Conservation (phyloP, 2,113 vertebrate species). For the Copsychus sechellarum region DNA sequence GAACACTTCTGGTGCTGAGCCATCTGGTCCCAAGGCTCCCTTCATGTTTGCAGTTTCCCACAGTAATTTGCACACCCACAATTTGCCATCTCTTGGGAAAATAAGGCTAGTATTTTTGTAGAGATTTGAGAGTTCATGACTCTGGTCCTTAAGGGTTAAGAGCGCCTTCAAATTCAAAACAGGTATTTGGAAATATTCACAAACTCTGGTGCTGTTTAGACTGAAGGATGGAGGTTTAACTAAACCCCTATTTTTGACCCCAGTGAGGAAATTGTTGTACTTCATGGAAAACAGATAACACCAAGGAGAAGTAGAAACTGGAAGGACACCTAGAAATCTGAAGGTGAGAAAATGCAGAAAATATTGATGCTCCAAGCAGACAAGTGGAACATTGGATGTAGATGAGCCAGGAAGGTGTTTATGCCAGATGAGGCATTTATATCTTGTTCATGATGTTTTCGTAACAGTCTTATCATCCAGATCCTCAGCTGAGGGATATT, state of each 20-base stretch:
- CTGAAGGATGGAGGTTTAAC: background rate
- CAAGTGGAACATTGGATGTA: accelerated
- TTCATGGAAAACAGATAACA: background rate
- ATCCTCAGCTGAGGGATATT: background rate
- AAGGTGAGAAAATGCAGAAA: background rate
- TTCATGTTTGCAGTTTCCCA: background rate
- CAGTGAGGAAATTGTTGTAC: background rate
- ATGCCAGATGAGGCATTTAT: background rate
- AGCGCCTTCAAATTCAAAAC: background rate
- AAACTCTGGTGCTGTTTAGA: background rate
- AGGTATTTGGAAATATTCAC: background rate
- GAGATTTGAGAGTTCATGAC: background rate
- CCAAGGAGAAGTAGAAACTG: background rate
- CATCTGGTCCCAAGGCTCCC: background rate
- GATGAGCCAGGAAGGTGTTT: background rate
- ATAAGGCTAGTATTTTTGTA: background rate
- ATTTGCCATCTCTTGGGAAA: background rate
- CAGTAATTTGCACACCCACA: background rate
- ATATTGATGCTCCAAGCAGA: background rate
- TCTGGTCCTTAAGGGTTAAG: background rate
- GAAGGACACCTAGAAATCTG: background rate
- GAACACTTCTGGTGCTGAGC: background rate
- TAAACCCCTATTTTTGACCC: background rate
- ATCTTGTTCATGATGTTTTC: background rate
- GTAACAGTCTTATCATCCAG: background rate